Percentiles rank a stretch among this genome's conserved stretches.
phyloP scores from a whole-genome alignment of 2,797 vertebrate genomes.

The Anolis apletophallus region DNA sequence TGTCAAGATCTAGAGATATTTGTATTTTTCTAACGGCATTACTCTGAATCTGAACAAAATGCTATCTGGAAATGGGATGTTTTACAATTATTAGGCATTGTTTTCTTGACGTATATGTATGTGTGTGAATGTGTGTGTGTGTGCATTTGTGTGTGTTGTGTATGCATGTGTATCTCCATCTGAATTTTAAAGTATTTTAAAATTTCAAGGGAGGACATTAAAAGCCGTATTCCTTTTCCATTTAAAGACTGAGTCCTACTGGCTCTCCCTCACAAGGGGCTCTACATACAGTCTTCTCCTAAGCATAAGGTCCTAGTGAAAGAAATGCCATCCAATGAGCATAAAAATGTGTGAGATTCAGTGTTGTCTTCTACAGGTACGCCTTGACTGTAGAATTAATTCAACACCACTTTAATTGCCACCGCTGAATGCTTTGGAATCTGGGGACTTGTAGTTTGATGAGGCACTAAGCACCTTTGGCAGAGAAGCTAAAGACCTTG shows the following conservation, averaged over 20 bases:
- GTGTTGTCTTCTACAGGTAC: no score
- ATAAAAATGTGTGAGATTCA: not conserved
- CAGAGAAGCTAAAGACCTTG: no score
- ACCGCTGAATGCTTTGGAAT: no score
- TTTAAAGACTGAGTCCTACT: not conserved
- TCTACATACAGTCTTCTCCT: not conserved
- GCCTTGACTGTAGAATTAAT: no score
- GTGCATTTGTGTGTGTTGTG: not conserved
- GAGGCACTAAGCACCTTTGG: no score
- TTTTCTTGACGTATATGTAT: not conserved
- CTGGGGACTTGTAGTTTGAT: no score
- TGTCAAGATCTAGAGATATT: slow-evolving; percentile 9
- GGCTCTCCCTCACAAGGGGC: not conserved
- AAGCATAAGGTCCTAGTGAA: not conserved
- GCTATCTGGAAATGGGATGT: not conserved
- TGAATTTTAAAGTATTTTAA: not conserved
- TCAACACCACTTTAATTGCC: no score
- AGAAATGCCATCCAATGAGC: not conserved
- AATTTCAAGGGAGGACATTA: not conserved
- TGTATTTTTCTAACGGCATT: not conserved
- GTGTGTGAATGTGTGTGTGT: not conserved
- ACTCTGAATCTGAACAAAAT: not conserved
- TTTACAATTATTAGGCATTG: slow-evolving; percentile 1
- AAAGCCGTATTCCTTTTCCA: not conserved
- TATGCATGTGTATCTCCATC: not conserved